Conservation (phyloP, 1,140 invertebrate genomes). For the Drosophila obscura region DNA sequence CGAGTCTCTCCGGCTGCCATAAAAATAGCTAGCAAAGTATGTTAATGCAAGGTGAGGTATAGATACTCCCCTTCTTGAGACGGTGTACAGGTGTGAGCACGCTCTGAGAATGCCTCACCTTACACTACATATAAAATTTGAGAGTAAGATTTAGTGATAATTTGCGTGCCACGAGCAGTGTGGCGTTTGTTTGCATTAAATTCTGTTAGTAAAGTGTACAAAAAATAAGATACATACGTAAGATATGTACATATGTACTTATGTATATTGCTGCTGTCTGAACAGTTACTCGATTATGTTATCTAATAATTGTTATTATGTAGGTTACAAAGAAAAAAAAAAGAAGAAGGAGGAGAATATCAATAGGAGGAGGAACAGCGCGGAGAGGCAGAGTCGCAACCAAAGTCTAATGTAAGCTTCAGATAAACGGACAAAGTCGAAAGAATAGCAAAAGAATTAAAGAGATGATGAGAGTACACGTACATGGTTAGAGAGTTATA, state of each 20-base stretch:
- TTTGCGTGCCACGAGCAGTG: neutral
- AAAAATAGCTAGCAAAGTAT: too few species aligned
- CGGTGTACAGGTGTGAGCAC: too few species aligned
- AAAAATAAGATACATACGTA: conserved; percentile 1
- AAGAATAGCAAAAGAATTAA: conserved; percentile 9
- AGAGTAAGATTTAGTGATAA: neutral
- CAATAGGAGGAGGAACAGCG: neutral
- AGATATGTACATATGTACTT: too few species aligned
- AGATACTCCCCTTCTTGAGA: too few species aligned
- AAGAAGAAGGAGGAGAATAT: neutral
- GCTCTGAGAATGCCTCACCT: too few species aligned
- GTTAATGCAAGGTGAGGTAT: too few species aligned
- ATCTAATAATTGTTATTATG: conserved; percentile 39
- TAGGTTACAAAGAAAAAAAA: conserved; percentile 26
- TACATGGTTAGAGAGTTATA: neutral
- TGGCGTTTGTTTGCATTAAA: neutral
- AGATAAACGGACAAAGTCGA: too few species aligned
- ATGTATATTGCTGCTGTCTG: neutral
- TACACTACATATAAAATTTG: neutral
- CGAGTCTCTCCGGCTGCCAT: too few species aligned
- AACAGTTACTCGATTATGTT: conserved; percentile 14
- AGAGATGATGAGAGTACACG: conserved; percentile 3
- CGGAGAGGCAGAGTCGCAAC: neutral
- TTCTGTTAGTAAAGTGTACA: conserved; percentile 19
- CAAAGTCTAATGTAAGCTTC: too few species aligned